A percentile compares a stretch with the other conserved stretches of the same genome.
Conservation (phyloP, 2,797 vertebrate genomes). For the Melanotaenia boesemani region DNA sequence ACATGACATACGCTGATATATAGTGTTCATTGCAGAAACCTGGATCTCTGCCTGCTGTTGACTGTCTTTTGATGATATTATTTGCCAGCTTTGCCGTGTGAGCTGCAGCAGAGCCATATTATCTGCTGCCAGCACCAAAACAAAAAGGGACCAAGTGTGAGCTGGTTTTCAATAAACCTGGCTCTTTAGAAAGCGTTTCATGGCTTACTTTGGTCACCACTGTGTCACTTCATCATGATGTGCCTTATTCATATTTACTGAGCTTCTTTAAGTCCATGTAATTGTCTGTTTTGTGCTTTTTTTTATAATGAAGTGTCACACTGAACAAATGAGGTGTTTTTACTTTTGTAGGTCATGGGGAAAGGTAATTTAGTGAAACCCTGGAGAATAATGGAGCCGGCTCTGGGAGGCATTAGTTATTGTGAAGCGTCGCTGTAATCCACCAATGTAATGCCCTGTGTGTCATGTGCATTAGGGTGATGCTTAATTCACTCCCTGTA, state of each 20-base stretch:
- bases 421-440: constrained; percentile 67
- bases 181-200: constrained; percentile 44
- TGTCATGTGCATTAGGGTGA: constrained; percentile 44
- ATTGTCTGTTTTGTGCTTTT: constrained; percentile 53
- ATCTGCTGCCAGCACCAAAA: constrained; percentile 33
- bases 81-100: constrained; percentile 35
- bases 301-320: constrained; percentile 67
- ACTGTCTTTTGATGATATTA: constrained; percentile 12
- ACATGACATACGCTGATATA: constrained; percentile 36
- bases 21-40: constrained; percentile 22
- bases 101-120: constrained; percentile 34
- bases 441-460: constrained; percentile 61
- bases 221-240: constrained; percentile 20
- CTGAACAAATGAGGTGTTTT: constrained; percentile 68
- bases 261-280: constrained; percentile 23
- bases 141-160: constrained; percentile 62
- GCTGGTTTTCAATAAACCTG: constrained; percentile 66
- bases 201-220: constrained; percentile 33
- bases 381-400: constrained; percentile 74
- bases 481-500: constrained; percentile 55
- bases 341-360: constrained; percentile 64
- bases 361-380: constrained; percentile 68
- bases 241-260: constrained; percentile 12
- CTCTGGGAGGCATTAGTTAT: constrained; percentile 73
- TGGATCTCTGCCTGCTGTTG: constrained; percentile 18